Conservation (phyloP, 2,113 vertebrate genomes). For the Cichladusa arquata region DNA sequence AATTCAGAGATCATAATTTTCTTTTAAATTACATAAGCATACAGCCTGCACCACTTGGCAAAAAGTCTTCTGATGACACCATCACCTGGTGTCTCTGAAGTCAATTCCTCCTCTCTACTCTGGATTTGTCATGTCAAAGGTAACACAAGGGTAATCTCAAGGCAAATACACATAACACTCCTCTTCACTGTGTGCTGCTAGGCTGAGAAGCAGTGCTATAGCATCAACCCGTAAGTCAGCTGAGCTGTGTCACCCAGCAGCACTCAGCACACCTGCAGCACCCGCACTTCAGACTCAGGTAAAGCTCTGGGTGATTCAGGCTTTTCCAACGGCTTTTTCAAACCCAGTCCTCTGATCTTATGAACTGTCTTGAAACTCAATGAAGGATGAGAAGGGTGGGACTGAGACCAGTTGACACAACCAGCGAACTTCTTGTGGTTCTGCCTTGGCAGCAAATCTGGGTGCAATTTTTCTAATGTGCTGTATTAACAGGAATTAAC, state of each 20-base stretch:
- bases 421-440: not conserved
- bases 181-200: not conserved
- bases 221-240: not conserved
- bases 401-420: not conserved
- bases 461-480: not conserved
- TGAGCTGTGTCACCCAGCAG: fast-evolving
- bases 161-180: too few species aligned
- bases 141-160: not conserved
- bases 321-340: not conserved
- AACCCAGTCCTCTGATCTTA: not conserved
- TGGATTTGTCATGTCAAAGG: not conserved
- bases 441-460: not conserved
- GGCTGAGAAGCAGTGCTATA: not conserved
- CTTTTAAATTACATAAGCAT: not conserved
- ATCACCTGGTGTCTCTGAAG: not conserved
- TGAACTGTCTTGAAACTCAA: not conserved
- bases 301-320: not conserved
- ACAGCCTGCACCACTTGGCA: not conserved
- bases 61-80: not conserved
- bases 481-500: not conserved
- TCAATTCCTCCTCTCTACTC: too few species aligned
- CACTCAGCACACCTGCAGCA: not conserved
- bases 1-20: not conserved
- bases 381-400: not conserved
- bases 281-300: not conserved